phyloP scores from a whole-genome alignment of 2,113 vertebrate species.

The Gymnobelideus leadbeateri region DNA sequence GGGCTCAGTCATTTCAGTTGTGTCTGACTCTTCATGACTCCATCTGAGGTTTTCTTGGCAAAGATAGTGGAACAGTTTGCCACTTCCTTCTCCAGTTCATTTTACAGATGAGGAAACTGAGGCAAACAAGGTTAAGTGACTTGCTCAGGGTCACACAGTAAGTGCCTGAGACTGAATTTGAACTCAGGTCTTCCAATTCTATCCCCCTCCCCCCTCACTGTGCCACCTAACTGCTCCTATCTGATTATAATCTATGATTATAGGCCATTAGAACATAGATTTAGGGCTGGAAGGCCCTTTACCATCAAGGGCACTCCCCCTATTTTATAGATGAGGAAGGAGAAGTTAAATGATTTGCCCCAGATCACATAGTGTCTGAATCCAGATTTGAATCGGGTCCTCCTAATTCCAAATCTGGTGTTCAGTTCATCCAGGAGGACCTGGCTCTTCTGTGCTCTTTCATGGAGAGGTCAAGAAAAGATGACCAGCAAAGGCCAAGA shows the following conservation, averaged over 20 bases:
- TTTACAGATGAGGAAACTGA: not conserved
- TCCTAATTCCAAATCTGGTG: not conserved
- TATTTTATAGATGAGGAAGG: not conserved
- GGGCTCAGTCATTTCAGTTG: not conserved
- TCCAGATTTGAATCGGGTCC: too few relatives aligned
- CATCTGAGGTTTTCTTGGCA: not conserved
- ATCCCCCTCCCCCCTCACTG: too few relatives aligned
- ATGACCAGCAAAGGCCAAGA: not conserved
- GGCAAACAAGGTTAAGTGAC: not conserved
- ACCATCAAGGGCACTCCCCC: too few relatives aligned
- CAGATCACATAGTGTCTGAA: not conserved
- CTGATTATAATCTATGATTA: too few relatives aligned
- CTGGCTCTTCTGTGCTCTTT: not conserved
- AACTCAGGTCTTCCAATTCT: not conserved
- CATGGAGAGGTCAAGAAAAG: not conserved
- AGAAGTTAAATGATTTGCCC: not conserved
- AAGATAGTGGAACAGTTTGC: not conserved
- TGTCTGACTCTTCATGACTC: not conserved
- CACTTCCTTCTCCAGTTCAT: not conserved
- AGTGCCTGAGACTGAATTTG: not conserved
- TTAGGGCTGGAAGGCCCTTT: too few relatives aligned
- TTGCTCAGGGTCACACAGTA: not conserved
- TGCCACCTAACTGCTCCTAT: too few relatives aligned
- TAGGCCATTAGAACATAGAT: too few relatives aligned
- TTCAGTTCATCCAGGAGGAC: not conserved